Evolutionary conservation across 2,797 vertebrate genomes (phyloP).

Genomic region (Helarctos malayanus): DNA sequence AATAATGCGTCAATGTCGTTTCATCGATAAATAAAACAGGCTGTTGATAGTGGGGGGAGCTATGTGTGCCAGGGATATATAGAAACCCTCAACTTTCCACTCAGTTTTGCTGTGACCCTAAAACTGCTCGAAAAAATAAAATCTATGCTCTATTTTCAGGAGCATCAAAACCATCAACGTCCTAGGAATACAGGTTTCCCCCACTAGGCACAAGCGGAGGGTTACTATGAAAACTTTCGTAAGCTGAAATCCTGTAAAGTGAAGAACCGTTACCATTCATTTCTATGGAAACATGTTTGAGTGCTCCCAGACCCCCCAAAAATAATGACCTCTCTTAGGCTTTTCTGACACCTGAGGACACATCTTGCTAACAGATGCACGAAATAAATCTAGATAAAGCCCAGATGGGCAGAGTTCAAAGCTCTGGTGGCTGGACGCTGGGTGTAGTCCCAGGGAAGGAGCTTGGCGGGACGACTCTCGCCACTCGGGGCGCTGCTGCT

Average conservation of each 20-base stretch:
- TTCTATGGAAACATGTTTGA: background rate
- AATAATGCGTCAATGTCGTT: too few species aligned
- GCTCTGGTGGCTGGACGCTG: background rate
- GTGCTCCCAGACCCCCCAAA: background rate
- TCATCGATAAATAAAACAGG: background rate
- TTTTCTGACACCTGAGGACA: background rate
- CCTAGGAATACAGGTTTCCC: background rate
- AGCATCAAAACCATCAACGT: background rate
- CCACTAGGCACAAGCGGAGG: background rate
- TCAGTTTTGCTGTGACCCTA: constrained; percentile 25
- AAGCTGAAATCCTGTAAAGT: background rate
- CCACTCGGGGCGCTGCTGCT: background rate
- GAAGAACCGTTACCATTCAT: too few species aligned
- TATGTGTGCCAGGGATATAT: background rate
- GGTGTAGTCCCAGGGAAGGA: background rate
- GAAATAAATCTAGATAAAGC: background rate
- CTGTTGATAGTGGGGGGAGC: background rate
- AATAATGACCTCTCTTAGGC: background rate
- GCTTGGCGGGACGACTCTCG: background rate
- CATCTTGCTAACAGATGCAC: background rate
- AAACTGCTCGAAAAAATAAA: background rate
- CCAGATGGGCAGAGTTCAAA: background rate
- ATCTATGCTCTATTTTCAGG: background rate
- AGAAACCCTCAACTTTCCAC: background rate
- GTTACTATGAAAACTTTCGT: background rate